A percentile compares a stretch with the other conserved stretches of the same genome.
These are phyloP conservation scores for Drosophila paranaensis DNA, from an alignment of 2,888 invertebrate genomes.

Conservation along the genomic window DNA sequence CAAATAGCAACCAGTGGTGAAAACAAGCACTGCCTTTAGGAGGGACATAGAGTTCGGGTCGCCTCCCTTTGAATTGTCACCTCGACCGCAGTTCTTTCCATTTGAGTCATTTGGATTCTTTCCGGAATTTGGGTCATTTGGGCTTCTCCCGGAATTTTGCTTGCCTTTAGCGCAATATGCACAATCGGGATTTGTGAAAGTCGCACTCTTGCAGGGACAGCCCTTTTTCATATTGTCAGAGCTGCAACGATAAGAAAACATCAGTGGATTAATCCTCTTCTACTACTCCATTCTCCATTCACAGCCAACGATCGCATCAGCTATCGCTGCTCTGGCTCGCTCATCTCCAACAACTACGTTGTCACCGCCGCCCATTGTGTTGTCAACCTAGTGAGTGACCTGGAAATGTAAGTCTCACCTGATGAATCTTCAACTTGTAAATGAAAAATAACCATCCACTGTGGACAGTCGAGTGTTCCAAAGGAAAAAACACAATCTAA, in stretches of 20 bases:
- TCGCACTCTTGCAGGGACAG: conserved; percentile 46
- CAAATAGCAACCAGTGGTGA: conserved; percentile 69
- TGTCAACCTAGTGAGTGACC: conserved; percentile 85
- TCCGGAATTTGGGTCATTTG: background rate
- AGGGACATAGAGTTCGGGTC: conserved; percentile 53
- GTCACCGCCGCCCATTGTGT: conserved; percentile 88
- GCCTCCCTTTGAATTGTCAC: conserved; percentile 8
- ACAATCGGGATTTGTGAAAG: conserved; percentile 11
- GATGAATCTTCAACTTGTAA: background rate
- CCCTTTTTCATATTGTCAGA: conserved; percentile 30
- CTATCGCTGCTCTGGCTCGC: conserved; percentile 85
- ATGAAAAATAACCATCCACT: background rate
- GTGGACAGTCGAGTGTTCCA: too few species aligned
- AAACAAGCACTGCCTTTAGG: conserved; percentile 65
- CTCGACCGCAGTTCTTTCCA: background rate
- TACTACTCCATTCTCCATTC: background rate
- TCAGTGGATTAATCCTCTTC: background rate
- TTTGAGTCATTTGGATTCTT: background rate
- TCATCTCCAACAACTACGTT: conserved; percentile 86
- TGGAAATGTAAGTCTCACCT: conserved; percentile 83
- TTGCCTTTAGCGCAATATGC: conserved; percentile 8
- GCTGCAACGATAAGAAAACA: conserved; percentile 10
- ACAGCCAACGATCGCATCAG: conserved; percentile 77
- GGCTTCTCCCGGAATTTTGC: background rate
- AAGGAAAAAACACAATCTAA: too few species aligned